Evolutionary conservation across 1,140 invertebrate genomes (phyloP).

Genomic region (Leptinotarsa undecemlineata): DNA sequence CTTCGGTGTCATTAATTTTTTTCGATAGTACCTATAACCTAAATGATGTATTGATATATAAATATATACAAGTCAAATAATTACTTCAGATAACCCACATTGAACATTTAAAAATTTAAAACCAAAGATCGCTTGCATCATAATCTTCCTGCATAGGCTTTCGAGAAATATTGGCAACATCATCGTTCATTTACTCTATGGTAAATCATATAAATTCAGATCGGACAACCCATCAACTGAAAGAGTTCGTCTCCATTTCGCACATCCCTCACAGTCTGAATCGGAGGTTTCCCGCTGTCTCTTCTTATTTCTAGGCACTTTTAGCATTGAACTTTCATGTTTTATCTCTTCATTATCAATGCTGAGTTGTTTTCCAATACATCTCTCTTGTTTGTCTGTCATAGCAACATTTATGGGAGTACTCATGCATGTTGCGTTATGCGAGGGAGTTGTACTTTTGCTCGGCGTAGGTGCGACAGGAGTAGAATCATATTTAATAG

Average conservation of each 20-base stretch:
- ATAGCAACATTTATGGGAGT: constrained; percentile 74
- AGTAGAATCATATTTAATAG: constrained; percentile 26
- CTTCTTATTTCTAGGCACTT: constrained; percentile 78
- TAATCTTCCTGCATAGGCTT: too few relatives aligned
- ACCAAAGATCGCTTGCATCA: too few relatives aligned
- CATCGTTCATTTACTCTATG: too few relatives aligned
- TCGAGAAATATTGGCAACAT: too few relatives aligned
- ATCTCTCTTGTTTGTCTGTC: constrained; percentile 81
- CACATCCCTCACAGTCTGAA: constrained; percentile 86
- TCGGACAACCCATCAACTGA: constrained; percentile 93
- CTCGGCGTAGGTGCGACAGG: constrained; percentile 11
- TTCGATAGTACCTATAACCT: too few relatives aligned
- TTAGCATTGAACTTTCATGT: constrained; percentile 76
- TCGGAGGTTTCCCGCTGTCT: constrained; percentile 69
- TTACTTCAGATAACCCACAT: too few relatives aligned
- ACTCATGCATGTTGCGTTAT: constrained; percentile 61
- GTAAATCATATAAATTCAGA: constrained; percentile 61
- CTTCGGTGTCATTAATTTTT: too few relatives aligned
- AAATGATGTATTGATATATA: too few relatives aligned
- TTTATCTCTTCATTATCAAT: constrained; percentile 82
- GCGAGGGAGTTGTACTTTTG: constrained; percentile 39
- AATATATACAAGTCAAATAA: too few relatives aligned
- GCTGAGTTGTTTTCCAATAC: constrained; percentile 75
- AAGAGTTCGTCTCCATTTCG: constrained; percentile 93
- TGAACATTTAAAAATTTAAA: too few relatives aligned